phyloP scores from a whole-genome alignment of 1,140 invertebrate species.

The Polypedilum vanderplanki region DNA sequence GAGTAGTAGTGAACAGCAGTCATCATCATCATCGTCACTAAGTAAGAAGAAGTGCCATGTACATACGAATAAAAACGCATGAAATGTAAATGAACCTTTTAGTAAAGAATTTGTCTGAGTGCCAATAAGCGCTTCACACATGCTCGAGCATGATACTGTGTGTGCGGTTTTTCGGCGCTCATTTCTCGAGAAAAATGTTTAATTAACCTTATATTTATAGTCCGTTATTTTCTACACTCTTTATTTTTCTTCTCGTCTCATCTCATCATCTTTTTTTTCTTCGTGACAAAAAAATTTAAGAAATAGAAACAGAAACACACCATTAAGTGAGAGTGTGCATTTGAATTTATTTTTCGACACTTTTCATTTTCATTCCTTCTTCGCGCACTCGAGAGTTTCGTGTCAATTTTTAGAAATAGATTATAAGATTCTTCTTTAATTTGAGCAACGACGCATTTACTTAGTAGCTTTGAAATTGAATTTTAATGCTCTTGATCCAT shows the following conservation, averaged over 20 bases:
- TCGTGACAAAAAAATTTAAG: neutral
- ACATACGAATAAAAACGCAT: conserved; percentile 17
- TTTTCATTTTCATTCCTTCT: neutral
- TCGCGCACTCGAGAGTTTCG: neutral
- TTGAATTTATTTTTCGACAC: conserved; percentile 6
- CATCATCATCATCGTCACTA: neutral
- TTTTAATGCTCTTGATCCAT: neutral
- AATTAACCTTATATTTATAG: conserved; percentile 28
- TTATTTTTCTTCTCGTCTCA: neutral
- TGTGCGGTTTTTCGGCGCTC: conserved; percentile 21
- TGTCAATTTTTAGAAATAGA: conserved; percentile 19
- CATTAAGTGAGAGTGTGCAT: conserved; percentile 16
- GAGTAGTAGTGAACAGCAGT: neutral
- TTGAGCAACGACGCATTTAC: neutral
- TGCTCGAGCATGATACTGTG: conserved; percentile 11
- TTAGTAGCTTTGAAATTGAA: too few species aligned
- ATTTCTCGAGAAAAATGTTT: conserved; percentile 26
- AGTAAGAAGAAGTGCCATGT: neutral
- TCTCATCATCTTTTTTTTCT: neutral
- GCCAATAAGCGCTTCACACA: conserved; percentile 22
- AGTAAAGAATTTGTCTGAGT: conserved; percentile 25
- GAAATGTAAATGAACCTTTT: conserved; percentile 25
- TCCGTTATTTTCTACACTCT: conserved; percentile 20
- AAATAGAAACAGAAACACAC: neutral
- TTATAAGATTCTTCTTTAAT: neutral